phyloP scores from a whole-genome alignment of 2,888 invertebrate genomes.

The Watsonalla binaria region DNA sequence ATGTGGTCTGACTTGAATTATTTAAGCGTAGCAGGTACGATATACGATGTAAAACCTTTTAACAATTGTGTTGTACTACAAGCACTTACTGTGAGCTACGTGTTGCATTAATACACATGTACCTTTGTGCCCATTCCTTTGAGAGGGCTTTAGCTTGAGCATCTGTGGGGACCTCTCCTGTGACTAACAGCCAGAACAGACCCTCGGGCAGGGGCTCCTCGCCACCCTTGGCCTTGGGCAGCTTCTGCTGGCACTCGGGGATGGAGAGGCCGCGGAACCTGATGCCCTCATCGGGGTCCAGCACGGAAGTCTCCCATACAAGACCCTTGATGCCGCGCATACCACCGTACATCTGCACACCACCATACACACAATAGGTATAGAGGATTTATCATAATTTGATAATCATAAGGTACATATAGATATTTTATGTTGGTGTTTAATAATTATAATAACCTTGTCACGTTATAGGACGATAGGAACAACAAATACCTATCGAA shows the following conservation, averaged over 20 bases:
- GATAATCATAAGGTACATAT: too few relatives aligned
- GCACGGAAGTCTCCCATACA: conserved; percentile 96
- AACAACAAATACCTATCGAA: too few relatives aligned
- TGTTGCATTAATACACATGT: conserved; percentile 3
- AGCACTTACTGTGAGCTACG: too few relatives aligned
- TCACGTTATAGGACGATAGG: too few relatives aligned
- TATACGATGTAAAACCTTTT: too few relatives aligned
- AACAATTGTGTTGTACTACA: too few relatives aligned
- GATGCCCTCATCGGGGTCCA: conserved; percentile 97
- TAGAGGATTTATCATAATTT: too few relatives aligned
- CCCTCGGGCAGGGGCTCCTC: conserved; percentile 88
- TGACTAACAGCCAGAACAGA: conserved; percentile 88
- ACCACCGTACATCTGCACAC: conserved; percentile 89
- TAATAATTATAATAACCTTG: too few relatives aligned
- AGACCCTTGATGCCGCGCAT: conserved; percentile 98
- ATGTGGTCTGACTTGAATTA: too few relatives aligned
- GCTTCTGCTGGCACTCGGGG: conserved; percentile 85
- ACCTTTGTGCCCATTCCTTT: conserved; percentile 88
- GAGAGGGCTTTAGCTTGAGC: conserved; percentile 85
- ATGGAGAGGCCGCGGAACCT: conserved; percentile 96
- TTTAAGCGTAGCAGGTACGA: too few relatives aligned
- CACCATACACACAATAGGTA: background rate
- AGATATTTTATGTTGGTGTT: too few relatives aligned
- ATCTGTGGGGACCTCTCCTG: conserved; percentile 85
- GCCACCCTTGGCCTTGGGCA: conserved; percentile 85